Conservation (phyloP, 2,888 invertebrate genomes). For the Nephrotoma flavescens region DNA sequence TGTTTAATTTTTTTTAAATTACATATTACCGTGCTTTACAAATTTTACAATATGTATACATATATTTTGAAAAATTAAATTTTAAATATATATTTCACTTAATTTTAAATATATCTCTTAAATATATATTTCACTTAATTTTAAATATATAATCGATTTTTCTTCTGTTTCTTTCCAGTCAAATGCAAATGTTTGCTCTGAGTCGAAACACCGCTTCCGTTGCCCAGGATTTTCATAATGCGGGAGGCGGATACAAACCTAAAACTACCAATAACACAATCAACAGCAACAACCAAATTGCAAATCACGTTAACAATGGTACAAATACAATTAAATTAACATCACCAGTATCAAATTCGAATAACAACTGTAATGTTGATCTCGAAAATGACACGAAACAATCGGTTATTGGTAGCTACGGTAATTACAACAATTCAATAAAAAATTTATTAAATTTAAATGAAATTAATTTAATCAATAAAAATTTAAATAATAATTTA, state of each 20-base stretch:
- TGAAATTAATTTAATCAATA: neutral
- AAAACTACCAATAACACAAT: conserved; percentile 10
- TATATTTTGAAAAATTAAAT: no score
- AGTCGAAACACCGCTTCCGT: conserved; percentile 35
- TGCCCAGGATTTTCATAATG: conserved; percentile 48
- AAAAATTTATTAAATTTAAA: conserved; percentile 3
- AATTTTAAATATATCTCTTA: no score
- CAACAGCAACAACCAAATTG: conserved; percentile 14
- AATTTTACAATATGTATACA: no score
- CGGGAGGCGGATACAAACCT: conserved; percentile 35
- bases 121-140: neutral
- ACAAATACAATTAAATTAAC: conserved; percentile 11
- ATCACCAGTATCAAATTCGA: conserved; percentile 12
- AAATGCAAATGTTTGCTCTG: conserved; percentile 33
- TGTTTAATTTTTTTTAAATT: no score
- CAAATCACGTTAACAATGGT: conserved; percentile 15
- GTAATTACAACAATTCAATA: neutral
- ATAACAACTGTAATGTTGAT: conserved; percentile 5
- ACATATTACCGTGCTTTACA: no score
- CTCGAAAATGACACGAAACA: conserved; percentile 2
- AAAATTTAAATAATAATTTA: neutral
- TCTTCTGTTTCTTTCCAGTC: conserved; percentile 18
- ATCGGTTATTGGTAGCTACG: neutral
- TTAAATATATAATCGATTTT: neutral
- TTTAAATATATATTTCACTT: neutral